Percentiles rank a stretch among this genome's conserved stretches.
Conservation (phyloP, 1,140 invertebrate species). For the Lepidurus couesii region DNA sequence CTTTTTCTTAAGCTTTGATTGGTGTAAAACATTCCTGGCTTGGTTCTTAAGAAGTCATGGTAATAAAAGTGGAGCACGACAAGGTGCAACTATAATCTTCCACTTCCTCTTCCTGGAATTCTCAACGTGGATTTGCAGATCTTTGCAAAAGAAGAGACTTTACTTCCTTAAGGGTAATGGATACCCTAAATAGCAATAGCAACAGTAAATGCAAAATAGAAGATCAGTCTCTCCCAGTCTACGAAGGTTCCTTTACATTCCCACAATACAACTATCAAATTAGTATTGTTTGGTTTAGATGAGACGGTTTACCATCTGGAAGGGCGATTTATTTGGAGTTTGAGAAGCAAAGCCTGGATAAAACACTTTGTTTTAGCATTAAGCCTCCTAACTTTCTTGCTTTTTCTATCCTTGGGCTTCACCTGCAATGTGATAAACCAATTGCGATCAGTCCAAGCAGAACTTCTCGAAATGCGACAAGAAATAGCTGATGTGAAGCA, state of each 20-base stretch:
- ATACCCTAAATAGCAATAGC: background rate
- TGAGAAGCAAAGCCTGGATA: background rate
- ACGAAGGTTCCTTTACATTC: background rate
- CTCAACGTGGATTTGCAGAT: background rate
- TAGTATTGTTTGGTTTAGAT: background rate
- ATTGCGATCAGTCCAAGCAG: background rate
- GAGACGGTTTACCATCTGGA: constrained; percentile 3
- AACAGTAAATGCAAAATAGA: background rate
- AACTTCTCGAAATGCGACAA: background rate
- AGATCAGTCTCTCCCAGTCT: background rate
- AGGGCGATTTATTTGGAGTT: background rate
- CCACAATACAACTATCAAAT: background rate
- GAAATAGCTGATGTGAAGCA: background rate
- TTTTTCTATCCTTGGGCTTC: background rate
- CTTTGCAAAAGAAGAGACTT: background rate
- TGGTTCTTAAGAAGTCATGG: no score
- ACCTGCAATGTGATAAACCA: background rate
- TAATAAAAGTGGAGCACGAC: no score
- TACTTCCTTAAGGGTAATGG: background rate
- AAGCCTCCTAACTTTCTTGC: background rate
- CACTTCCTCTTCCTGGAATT: background rate
- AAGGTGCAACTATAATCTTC: background rate
- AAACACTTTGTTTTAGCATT: background rate
- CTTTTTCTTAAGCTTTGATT: no score
- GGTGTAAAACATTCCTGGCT: no score